A percentile compares a stretch with the other conserved stretches of the same genome.
Conservation (phyloP, 2,888 invertebrate species). For the Cataglyphis albicans region DNA sequence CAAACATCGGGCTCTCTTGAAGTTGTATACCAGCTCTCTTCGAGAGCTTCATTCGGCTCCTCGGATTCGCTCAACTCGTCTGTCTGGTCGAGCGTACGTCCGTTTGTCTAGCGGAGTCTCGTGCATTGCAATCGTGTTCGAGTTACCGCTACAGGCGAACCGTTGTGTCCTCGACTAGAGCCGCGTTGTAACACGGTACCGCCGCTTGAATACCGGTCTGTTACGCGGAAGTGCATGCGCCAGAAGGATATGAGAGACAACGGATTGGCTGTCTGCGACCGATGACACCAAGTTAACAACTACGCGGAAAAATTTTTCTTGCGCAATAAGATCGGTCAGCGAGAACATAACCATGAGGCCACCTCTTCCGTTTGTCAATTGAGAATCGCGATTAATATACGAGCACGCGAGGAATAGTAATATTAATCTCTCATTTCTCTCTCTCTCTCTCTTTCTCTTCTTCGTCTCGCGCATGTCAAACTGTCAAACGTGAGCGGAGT, state of each 20-base stretch:
- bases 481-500: constrained; percentile 16
- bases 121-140: constrained; percentile 70
- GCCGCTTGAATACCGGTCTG: constrained; percentile 75
- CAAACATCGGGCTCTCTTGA: constrained; percentile 65
- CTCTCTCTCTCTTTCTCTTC: background rate
- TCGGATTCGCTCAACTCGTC: constrained; percentile 47
- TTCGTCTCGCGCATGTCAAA: no score
- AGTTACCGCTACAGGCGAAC: constrained; percentile 75
- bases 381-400: constrained; percentile 20
- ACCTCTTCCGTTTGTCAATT: background rate
- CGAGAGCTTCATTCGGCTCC: constrained; percentile 27
- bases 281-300: constrained; percentile 78
- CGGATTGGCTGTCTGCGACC: constrained; percentile 77
- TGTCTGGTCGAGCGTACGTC: constrained; percentile 62
- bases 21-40: constrained; percentile 44
- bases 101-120: constrained; percentile 73
- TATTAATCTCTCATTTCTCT: constrained; percentile 4
- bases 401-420: background rate
- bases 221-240: constrained; percentile 79
- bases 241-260: constrained; percentile 73
- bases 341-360: background rate
- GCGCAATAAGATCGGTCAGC: constrained; percentile 50
- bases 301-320: constrained; percentile 69
- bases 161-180: constrained; percentile 71
- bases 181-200: constrained; percentile 67